Evolutionary conservation across 2,888 invertebrate genomes (phyloP).

Genomic region (Trileptium ribeirensis): DNA sequence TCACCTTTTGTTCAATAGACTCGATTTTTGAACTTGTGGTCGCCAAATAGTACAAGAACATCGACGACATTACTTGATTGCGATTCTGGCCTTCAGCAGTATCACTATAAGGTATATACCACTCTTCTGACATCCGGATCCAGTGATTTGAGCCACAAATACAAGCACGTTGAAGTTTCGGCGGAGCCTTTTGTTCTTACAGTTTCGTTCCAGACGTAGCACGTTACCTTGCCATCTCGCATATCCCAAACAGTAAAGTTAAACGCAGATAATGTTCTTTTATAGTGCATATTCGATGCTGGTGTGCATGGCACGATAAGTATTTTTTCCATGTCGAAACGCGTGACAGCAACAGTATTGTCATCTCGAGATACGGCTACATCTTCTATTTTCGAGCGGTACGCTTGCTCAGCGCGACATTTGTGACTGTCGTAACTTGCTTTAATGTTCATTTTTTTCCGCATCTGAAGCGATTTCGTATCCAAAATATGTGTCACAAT

Average conservation of each 20-base stretch:
- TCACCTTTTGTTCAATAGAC: too few species aligned
- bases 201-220: background rate
- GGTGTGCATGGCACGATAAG: background rate
- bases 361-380: background rate
- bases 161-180: background rate
- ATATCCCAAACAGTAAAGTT: conserved; percentile 17
- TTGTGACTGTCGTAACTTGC: background rate
- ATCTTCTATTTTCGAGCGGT: background rate
- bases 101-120: background rate
- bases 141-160: background rate
- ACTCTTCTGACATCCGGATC: background rate
- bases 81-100: background rate
- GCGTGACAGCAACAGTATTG: background rate
- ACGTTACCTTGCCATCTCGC: background rate
- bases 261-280: background rate
- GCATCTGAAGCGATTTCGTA: background rate
- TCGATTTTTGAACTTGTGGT: too few species aligned
- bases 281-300: conserved; percentile 12
- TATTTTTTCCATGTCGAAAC: background rate
- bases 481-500: background rate
- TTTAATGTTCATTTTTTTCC: background rate
- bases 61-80: background rate
- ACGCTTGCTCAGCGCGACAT: background rate
- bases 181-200: background rate
- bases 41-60: too few species aligned